phyloP scores from a whole-genome alignment of 2,888 invertebrate genomes.

The Diplolepis rosae region DNA sequence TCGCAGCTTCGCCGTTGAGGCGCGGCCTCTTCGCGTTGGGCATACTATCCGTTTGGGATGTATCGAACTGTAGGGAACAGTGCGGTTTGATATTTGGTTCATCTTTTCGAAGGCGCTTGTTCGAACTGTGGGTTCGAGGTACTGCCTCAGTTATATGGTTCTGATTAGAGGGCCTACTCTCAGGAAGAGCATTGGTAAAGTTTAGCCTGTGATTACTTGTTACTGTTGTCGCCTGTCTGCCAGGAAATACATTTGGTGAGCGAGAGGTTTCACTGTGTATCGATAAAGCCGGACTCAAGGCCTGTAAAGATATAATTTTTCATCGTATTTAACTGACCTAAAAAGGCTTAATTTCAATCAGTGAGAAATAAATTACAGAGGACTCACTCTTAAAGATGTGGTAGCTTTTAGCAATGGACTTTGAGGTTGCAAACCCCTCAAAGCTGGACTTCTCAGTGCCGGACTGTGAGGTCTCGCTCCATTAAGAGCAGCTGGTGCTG shows the following conservation, averaged over 20 bases:
- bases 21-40: slow-evolving; percentile 72
- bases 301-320: slow-evolving; percentile 57
- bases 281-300: slow-evolving; percentile 71
- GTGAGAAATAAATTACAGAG: background rate
- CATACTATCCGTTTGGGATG: slow-evolving; percentile 56
- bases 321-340: too few species aligned
- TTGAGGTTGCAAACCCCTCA: slow-evolving; percentile 66
- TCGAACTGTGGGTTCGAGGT: slow-evolving; percentile 76
- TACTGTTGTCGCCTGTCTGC: slow-evolving; percentile 59
- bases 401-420: slow-evolving; percentile 67
- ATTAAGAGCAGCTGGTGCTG: slow-evolving; percentile 66
- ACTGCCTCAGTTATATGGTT: slow-evolving; percentile 72
- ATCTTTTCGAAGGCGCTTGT: slow-evolving; percentile 76
- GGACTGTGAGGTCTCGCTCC: slow-evolving; percentile 68
- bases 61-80: slow-evolving; percentile 66
- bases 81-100: slow-evolving; percentile 62
- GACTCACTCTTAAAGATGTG: slow-evolving; percentile 66
- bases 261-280: slow-evolving; percentile 71
- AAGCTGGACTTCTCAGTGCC: slow-evolving; percentile 67
- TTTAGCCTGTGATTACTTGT: slow-evolving; percentile 64
- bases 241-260: slow-evolving; percentile 67
- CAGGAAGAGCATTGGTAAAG: slow-evolving; percentile 54
- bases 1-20: slow-evolving; percentile 74
- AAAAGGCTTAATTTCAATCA: too few species aligned
- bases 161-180: slow-evolving; percentile 62